phyloP scores from a whole-genome alignment of 2,888 invertebrate species.

The Steinernema hermaphroditum region DNA sequence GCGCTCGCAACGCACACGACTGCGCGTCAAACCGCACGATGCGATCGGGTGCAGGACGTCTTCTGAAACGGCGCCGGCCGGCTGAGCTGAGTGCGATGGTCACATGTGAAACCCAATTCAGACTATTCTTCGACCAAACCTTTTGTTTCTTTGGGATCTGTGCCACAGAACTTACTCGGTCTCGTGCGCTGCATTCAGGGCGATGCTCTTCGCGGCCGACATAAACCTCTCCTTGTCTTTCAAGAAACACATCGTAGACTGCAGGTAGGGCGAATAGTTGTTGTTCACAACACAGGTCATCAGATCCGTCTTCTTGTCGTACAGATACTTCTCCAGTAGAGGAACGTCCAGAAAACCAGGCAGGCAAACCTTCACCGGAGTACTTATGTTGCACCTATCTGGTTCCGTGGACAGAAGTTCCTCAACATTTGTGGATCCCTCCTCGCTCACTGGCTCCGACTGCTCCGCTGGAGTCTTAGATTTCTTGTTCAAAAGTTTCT shows the following conservation, averaged over 20 bases:
- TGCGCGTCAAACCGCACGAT: conserved; percentile 29
- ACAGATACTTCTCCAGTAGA: background rate
- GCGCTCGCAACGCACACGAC: conserved; percentile 30
- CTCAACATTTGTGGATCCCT: background rate
- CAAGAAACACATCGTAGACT: background rate
- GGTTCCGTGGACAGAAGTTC: background rate
- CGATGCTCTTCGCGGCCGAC: background rate
- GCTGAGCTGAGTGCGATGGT: conserved; percentile 37
- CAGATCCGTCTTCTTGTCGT: background rate
- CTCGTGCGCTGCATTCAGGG: background rate
- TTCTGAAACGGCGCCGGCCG: conserved; percentile 34
- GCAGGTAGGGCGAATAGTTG: background rate
- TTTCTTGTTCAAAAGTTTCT: background rate
- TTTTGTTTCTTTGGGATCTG: background rate
- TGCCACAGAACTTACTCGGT: background rate
- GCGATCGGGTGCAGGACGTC: conserved; percentile 30
- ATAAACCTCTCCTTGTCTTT: background rate
- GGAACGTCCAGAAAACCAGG: background rate
- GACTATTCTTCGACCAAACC: conserved; percentile 36
- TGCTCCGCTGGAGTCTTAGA: background rate
- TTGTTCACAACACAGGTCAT: background rate
- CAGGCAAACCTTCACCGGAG: background rate
- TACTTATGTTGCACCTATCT: background rate
- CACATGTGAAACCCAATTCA: conserved; percentile 36
- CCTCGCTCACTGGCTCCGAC: background rate